Evolutionary conservation across 2,888 invertebrate species (phyloP), one percentile per base, ranked within the genome.

Genomic region (Phania funesta): DNA sequence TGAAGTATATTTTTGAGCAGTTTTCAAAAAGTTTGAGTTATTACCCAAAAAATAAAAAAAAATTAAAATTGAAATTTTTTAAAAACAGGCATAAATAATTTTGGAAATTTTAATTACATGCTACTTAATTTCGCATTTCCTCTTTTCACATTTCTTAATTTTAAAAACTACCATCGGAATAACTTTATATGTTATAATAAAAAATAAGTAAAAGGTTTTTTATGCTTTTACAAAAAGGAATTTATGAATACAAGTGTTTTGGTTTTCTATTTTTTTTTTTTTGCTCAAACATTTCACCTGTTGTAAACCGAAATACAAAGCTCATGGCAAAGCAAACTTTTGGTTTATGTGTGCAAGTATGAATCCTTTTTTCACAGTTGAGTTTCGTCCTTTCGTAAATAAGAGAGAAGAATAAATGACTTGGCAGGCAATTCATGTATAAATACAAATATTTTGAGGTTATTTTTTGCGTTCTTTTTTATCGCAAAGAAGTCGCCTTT

Each of bases 361-460:
- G 35, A 13, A n/a, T 54, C 60, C 50, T 75, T 60, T 67, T 65
- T 64, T 18, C 11, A 20, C 56, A 29, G 54, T 50, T 38, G 35
- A 38, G 16, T 41, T 44, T 70, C n/a, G 13, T 44, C 11, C 62
- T 52, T 38, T 50, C 20, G 50, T 35, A 56, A 67, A 67, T 46
- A 58, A 29, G 26, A 46, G 24, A 67, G 41, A 35, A 35, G 68
- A 58, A 54, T 65, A 65, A 70, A 64, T 82, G 74, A 75, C 78
- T 82, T 65, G 70, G 70, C 68, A 58, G 78, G 65, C 74, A 26
- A 68, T 54, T 38, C 64, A 70, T 58, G 18, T 35, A 56, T 18
- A 58, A 65, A 58, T 11, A 29, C 41, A 65, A 44, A 73, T 52
- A 71, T 65, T 73, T 79, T 73, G 65, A 65, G 58, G 65, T 65